phyloP scores from a whole-genome alignment of 2,888 invertebrate genomes.

The Scelioninae gen. 1 region DNA sequence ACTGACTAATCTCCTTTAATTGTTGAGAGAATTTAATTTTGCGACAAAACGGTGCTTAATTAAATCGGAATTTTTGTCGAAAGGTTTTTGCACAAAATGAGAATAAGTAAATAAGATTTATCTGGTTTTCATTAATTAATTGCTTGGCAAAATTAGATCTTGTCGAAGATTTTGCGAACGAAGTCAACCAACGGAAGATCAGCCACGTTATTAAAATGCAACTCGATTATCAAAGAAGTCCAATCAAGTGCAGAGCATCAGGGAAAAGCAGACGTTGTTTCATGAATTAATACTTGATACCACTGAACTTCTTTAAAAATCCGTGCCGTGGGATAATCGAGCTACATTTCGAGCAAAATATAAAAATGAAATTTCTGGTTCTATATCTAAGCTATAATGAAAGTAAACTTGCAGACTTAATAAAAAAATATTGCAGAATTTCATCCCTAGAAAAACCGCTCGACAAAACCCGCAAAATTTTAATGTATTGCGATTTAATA shows the following conservation, averaged over 20 bases:
- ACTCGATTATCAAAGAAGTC: slow-evolving; percentile 31
- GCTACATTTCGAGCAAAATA: slow-evolving; percentile 11
- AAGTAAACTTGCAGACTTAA: no score
- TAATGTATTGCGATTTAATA: no score
- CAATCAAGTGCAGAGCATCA: slow-evolving; percentile 31
- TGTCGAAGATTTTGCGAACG: neutral
- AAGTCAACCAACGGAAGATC: neutral
- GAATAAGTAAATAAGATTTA: slow-evolving; percentile 38
- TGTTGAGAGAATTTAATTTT: slow-evolving; percentile 34
- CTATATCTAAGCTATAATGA: no score
- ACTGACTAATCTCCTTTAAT: slow-evolving; percentile 43
- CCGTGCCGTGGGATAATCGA: slow-evolving; percentile 36
- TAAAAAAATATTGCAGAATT: no score
- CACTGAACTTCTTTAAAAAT: slow-evolving; percentile 27
- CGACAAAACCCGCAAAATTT: no score
- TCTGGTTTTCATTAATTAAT: slow-evolving; percentile 38
- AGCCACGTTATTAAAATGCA: slow-evolving; percentile 32
- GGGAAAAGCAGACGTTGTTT: slow-evolving; percentile 31
- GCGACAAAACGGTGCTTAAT: slow-evolving; percentile 22
- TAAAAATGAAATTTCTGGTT: slow-evolving; percentile 35
- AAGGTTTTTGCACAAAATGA: slow-evolving; percentile 13
- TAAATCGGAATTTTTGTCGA: slow-evolving; percentile 16
- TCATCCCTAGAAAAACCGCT: no score
- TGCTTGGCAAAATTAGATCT: slow-evolving; percentile 17
- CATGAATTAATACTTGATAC: slow-evolving; percentile 16